Conservation (phyloP, 2,797 vertebrate genomes). For the Sebastes oblongus region DNA sequence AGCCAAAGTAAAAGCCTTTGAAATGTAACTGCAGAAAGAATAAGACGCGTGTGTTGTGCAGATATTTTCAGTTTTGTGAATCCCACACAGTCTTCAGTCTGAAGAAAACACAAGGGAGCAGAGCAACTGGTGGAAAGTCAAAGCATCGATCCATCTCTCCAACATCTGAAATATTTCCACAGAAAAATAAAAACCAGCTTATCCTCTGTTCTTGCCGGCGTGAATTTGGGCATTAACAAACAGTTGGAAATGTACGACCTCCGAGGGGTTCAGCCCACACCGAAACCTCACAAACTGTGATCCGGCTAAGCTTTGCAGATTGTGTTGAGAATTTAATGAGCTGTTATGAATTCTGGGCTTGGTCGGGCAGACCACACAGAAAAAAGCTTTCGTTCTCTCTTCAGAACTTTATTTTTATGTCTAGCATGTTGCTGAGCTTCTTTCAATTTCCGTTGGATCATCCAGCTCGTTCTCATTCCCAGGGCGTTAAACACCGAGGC, state of each 20-base stretch:
- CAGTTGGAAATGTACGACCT: constrained; percentile 25
- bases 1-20: constrained; percentile 11
- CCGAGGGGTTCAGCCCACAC: neutral
- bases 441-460: neutral
- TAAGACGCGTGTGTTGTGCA: constrained; percentile 20
- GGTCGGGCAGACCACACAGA: neutral
- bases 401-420: neutral
- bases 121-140: neutral
- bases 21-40: constrained; percentile 27
- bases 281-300: constrained; percentile 8
- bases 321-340: constrained; percentile 33
- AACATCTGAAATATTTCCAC: constrained; percentile 26
- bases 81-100: constrained; percentile 19
- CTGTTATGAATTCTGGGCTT: neutral
- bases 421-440: neutral
- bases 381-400: neutral
- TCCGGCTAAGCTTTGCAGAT: constrained; percentile 4
- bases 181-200: constrained; percentile 1
- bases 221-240: constrained; percentile 7
- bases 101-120: constrained; percentile 20
- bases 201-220: neutral
- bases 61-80: constrained; percentile 34
- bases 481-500: too few relatives aligned
- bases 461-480: accelerated
- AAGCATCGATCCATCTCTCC: constrained; percentile 12